phyloP scores from a whole-genome alignment of 1,140 invertebrate genomes.

The Triops cancriformis region DNA sequence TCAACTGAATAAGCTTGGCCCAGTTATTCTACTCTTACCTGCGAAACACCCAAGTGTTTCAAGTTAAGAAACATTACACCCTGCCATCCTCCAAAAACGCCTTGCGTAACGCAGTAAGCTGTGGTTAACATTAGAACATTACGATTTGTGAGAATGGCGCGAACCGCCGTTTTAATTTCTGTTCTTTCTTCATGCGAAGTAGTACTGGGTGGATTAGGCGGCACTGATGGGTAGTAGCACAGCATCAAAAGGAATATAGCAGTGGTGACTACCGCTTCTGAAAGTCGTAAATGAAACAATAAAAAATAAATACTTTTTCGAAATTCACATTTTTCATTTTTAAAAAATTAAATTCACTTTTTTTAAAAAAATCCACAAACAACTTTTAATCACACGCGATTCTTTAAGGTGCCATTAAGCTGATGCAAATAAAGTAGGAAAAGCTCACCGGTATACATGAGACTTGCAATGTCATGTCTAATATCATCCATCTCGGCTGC shows the following conservation, averaged over 20 bases:
- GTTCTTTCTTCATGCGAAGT: background rate
- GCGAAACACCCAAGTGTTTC: constrained; percentile 37
- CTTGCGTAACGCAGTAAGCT: constrained; percentile 40
- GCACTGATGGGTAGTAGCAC: background rate
- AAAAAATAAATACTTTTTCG: no score
- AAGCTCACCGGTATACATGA: constrained; percentile 32
- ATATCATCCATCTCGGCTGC: constrained; percentile 22
- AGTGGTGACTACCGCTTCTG: background rate
- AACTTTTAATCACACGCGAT: no score
- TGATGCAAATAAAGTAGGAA: no score
- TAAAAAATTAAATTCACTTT: no score
- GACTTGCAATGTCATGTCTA: constrained; percentile 30
- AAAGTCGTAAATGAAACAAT: background rate
- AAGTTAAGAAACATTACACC: constrained; percentile 37
- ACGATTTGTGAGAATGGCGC: constrained; percentile 35
- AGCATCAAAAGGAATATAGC: background rate
- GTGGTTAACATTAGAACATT: constrained; percentile 40
- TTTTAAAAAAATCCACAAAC: no score
- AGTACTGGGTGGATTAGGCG: background rate
- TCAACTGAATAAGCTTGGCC: no score
- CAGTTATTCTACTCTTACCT: constrained; percentile 34
- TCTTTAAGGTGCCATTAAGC: no score
- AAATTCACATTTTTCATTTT: no score
- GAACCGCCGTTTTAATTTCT: background rate
- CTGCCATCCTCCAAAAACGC: constrained; percentile 42